These are phyloP conservation scores for Standfussiana lucernea DNA, from an alignment of 2,888 invertebrate species.

Conservation along the genomic window DNA sequence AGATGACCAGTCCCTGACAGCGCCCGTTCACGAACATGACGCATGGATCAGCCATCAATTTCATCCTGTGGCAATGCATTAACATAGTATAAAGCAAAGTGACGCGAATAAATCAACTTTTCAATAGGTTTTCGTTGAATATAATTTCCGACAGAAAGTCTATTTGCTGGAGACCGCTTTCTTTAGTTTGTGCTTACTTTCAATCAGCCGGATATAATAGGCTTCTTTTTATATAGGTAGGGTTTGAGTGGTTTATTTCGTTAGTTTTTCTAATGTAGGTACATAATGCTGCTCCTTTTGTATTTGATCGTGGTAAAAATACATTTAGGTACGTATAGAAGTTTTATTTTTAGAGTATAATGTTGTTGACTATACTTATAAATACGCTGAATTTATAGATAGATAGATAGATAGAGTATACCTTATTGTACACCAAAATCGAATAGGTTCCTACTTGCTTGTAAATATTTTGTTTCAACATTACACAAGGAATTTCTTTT, in stretches of 20 bases:
- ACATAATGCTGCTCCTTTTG: background rate
- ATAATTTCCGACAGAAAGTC: constrained; percentile 59
- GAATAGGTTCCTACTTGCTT: too few species aligned
- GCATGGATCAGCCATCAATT: too few species aligned
- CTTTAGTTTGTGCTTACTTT: constrained; percentile 67
- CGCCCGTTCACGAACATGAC: too few species aligned
- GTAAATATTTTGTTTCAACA: too few species aligned
- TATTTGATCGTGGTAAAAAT: background rate
- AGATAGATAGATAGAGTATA: too few species aligned
- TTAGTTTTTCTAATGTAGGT: constrained; percentile 9
- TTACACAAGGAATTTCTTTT: background rate
- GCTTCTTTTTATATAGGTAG: constrained; percentile 39
- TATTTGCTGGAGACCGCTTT: constrained; percentile 54
- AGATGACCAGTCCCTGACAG: too few species aligned
- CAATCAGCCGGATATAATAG: constrained; percentile 65
- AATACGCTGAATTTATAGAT: too few species aligned
- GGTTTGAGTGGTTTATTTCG: constrained; percentile 26
- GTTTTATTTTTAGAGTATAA: background rate
- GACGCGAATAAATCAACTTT: constrained; percentile 52
- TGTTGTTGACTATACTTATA: background rate
- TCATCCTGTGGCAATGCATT: constrained; percentile 7
- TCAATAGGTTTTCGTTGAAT: constrained; percentile 53
- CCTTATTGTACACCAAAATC: too few species aligned
- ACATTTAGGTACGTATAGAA: background rate
- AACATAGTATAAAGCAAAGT: constrained; percentile 1